Conservation (phyloP, 2,888 invertebrate genomes). For the Brachynemurus nebulosus region DNA sequence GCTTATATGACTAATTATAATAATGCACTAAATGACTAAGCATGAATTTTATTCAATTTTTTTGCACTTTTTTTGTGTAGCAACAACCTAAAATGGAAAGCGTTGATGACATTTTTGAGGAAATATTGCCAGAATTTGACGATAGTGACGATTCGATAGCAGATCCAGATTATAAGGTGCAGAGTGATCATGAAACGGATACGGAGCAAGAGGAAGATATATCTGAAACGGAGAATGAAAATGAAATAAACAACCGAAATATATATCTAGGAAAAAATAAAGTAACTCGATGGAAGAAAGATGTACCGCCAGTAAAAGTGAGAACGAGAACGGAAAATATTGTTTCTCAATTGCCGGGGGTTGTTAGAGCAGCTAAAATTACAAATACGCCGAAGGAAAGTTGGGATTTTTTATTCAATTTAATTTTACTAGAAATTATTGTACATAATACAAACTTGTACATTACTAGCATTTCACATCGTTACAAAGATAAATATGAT, state of each 20-base stretch:
- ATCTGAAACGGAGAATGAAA: not conserved
- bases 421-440: not conserved
- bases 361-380: not conserved
- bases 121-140: not conserved
- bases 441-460: not conserved
- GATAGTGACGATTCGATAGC: not conserved
- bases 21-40: no score
- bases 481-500: not conserved
- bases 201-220: not conserved
- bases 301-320: not conserved
- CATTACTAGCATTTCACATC: not conserved
- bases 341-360: not conserved
- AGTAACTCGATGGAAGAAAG: not conserved
- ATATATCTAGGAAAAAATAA: not conserved
- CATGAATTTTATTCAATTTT: no score
- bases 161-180: not conserved
- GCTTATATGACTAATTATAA: no score
- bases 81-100: no score
- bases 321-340: not conserved
- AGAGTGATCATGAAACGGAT: not conserved
- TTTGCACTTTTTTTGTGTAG: no score
- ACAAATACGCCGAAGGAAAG: not conserved
- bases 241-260: not conserved
- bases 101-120: constrained; percentile 12
- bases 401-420: not conserved